Evolutionary conservation across 1,140 invertebrate species (phyloP).

Genomic region (Hylaeus anthracinus): DNA sequence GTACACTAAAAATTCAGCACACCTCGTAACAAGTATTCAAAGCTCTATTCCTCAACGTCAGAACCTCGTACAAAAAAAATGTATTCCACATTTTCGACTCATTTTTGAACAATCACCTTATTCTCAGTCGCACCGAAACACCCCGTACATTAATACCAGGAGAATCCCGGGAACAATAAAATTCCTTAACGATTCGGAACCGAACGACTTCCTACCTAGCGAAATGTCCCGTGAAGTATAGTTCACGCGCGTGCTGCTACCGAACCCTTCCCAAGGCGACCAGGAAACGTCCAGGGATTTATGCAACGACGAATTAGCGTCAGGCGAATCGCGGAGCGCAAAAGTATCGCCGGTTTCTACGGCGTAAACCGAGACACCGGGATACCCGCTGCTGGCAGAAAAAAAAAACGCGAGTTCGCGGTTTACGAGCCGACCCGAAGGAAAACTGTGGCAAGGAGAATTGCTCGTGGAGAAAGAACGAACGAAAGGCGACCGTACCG

Average conservation of each 20-base stretch:
- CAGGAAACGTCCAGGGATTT: conserved; percentile 8
- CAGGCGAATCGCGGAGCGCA: conserved; percentile 2
- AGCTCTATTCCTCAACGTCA: too few species aligned
- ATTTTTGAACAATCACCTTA: too few species aligned
- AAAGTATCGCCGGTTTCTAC: not conserved
- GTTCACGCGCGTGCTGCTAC: not conserved
- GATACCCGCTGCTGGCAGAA: conserved; percentile 26
- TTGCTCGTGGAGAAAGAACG: conserved; percentile 4
- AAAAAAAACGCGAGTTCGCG: conserved; percentile 41
- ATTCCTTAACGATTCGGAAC: conserved; percentile 7
- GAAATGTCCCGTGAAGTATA: too few species aligned
- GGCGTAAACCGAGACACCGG: conserved; percentile 14
- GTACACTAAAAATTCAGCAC: too few species aligned
- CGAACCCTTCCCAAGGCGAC: not conserved
- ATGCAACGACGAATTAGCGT: conserved; percentile 32
- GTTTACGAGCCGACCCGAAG: conserved; percentile 46
- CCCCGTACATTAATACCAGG: conserved; percentile 5
- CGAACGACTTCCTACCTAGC: conserved; percentile 21
- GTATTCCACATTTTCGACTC: too few species aligned
- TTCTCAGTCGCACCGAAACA: too few species aligned
- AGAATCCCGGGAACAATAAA: not conserved
- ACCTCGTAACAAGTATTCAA: too few species aligned
- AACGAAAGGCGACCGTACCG: not conserved
- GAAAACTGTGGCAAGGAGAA: conserved; percentile 35
- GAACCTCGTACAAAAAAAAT: too few species aligned